Conservation (phyloP, 2,113 vertebrate genomes). For the Marmota monax region DNA sequence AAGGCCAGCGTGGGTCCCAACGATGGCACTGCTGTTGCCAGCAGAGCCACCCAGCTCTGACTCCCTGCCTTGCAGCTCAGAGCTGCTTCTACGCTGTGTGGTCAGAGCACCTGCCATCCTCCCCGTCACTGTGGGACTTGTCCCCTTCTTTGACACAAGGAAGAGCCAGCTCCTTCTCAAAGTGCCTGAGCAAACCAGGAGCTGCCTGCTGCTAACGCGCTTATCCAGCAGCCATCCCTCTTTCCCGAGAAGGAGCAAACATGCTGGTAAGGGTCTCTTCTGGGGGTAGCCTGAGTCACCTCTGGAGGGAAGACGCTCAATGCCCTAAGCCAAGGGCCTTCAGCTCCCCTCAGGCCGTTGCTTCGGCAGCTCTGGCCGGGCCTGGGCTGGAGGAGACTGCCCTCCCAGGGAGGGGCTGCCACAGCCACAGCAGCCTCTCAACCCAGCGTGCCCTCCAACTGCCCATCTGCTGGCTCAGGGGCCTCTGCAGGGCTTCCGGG, state of each 20-base stretch:
- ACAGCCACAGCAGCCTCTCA: no score
- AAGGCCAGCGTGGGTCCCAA: background rate
- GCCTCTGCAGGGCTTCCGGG: background rate
- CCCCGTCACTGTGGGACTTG: accelerated
- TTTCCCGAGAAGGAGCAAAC: background rate
- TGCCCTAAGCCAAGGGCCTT: background rate
- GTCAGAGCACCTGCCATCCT: accelerated
- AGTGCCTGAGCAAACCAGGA: no score
- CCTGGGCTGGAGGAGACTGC: background rate
- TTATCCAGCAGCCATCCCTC: slow-evolving; percentile 51
- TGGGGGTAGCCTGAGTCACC: slow-evolving; percentile 59
- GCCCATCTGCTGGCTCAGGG: background rate
- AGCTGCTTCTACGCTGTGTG: background rate
- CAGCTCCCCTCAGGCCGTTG: background rate
- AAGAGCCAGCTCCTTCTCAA: background rate
- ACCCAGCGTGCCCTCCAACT: no score
- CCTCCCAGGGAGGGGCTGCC: background rate
- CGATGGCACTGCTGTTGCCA: no score
- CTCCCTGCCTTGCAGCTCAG: background rate
- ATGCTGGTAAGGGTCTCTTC: slow-evolving; percentile 63
- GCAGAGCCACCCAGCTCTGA: background rate
- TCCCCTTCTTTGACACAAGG: accelerated
- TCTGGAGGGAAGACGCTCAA: background rate
- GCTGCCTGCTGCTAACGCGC: no score
- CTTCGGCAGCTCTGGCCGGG: background rate